Percentiles rank a stretch among this genome's conserved stretches.
Evolutionary conservation across 2,888 invertebrate species (phyloP).

Genomic region (Drosophila helvetica): DNA sequence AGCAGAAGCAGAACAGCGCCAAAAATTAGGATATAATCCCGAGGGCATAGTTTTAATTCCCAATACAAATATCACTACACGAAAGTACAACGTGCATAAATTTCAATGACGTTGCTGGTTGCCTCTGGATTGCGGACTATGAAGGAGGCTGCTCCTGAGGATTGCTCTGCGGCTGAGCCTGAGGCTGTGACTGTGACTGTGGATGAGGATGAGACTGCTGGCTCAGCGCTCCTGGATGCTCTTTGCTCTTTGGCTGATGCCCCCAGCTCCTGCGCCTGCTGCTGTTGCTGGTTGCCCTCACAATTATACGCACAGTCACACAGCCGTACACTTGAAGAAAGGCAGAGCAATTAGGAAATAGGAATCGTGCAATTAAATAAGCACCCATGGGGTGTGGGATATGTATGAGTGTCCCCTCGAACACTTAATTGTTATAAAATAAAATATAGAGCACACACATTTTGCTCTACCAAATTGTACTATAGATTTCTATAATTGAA

Average conservation of each 20-base stretch:
- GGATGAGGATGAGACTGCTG: constrained; percentile 46
- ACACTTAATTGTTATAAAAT: too few species aligned
- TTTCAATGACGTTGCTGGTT: constrained; percentile 73
- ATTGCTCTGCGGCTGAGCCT: background rate
- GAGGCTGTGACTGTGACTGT: background rate
- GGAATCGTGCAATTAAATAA: too few species aligned
- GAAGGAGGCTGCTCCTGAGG: constrained; percentile 25
- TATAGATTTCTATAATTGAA: background rate
- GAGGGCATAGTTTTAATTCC: constrained; percentile 79
- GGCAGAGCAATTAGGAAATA: too few species aligned
- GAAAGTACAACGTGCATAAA: constrained; percentile 78
- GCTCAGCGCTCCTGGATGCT: constrained; percentile 57
- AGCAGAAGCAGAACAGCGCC: constrained; percentile 50
- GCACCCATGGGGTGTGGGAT: background rate
- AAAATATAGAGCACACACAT: too few species aligned
- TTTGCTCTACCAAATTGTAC: background rate
- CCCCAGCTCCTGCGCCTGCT: constrained; percentile 1
- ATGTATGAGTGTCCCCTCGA: too few species aligned
- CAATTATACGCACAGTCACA: constrained; percentile 75
- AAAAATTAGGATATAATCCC: constrained; percentile 78
- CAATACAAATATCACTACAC: constrained; percentile 80
- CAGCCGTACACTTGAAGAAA: constrained; percentile 38
- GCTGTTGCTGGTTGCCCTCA: constrained; percentile 51
- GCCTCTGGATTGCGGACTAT: constrained; percentile 38
- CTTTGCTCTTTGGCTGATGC: constrained; percentile 33